Evolutionary conservation across 2,797 vertebrate species (phyloP).

Genomic region (Gymnothorax reevesii): DNA sequence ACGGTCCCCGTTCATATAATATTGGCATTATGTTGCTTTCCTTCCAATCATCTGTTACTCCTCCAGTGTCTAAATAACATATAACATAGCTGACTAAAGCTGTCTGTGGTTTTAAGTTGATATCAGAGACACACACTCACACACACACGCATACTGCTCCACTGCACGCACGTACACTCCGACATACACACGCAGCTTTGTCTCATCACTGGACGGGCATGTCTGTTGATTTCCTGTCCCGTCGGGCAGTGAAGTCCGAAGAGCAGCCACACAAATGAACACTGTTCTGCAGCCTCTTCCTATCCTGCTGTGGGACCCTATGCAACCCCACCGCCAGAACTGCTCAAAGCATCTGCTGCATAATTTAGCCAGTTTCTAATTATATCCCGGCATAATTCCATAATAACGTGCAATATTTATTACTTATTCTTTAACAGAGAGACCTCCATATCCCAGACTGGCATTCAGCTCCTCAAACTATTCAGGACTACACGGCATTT

Average conservation of each 20-base stretch:
- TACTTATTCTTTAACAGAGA: slow-evolving; percentile 50
- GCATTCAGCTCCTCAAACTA: slow-evolving; percentile 40
- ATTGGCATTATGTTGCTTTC: too few relatives aligned
- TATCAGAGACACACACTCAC: background rate
- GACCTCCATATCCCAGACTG: slow-evolving; percentile 46
- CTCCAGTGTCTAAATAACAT: too few relatives aligned
- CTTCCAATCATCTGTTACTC: too few relatives aligned
- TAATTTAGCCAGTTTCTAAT: slow-evolving; percentile 65
- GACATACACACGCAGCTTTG: background rate
- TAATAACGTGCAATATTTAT: slow-evolving; percentile 66
- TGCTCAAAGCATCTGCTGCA: slow-evolving; percentile 48
- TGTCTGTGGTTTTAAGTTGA: too few relatives aligned
- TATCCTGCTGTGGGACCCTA: slow-evolving; percentile 2
- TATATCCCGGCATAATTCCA: slow-evolving; percentile 66
- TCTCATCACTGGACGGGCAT: background rate
- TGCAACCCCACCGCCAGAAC: background rate
- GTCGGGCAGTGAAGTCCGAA: background rate
- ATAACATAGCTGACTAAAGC: too few relatives aligned
- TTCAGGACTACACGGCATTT: slow-evolving; percentile 33
- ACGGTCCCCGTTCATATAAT: too few relatives aligned
- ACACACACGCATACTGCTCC: background rate
- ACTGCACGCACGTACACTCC: background rate
- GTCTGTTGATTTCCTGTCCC: slow-evolving; percentile 29
- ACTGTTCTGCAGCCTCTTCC: background rate
- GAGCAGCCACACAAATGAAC: background rate